These are phyloP conservation scores for Lytechinus pictus DNA, from an alignment of 35 echinoderm and acorn worm species.

Conservation along the genomic window DNA sequence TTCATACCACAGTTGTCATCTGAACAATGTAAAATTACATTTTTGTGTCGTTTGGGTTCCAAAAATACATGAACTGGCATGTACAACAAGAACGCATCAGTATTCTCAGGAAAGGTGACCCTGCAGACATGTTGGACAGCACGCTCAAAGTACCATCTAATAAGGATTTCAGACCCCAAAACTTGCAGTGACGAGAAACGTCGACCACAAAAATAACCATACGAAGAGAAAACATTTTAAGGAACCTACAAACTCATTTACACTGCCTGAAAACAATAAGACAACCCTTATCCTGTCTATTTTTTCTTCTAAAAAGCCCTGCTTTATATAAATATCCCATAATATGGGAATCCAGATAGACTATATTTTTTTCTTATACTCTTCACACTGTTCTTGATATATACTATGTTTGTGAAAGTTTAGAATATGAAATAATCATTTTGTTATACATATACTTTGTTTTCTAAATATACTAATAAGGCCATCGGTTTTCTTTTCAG, in stretches of 20 bases:
- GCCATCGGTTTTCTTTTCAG: not conserved
- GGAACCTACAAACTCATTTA: not conserved
- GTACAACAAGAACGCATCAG: not conserved
- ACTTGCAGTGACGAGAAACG: not conserved
- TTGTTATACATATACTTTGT: slow-evolving; percentile 20
- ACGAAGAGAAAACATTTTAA: not conserved
- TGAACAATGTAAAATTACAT: not conserved
- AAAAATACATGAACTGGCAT: not conserved
- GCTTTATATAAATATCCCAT: not conserved
- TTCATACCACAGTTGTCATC: not conserved
- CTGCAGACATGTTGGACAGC: not conserved
- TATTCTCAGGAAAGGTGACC: not conserved
- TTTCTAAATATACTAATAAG: slow-evolving; percentile 15
- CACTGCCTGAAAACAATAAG: not conserved
- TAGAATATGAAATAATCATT: slow-evolving; percentile 15
- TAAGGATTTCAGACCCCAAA: not conserved
- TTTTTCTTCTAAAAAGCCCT: not conserved
- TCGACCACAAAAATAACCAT: not conserved
- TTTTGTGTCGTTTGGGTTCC: not conserved
- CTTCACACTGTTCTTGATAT: not conserved
- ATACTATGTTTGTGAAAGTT: slow-evolving; percentile 3
- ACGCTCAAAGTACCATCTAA: not conserved
- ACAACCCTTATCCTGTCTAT: not conserved
- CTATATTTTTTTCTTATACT: not conserved
- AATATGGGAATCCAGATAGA: not conserved